Evolutionary conservation across 53 echinoderm and acorn worm species (phyloP).

Genomic region (Paelopatides confundens): DNA sequence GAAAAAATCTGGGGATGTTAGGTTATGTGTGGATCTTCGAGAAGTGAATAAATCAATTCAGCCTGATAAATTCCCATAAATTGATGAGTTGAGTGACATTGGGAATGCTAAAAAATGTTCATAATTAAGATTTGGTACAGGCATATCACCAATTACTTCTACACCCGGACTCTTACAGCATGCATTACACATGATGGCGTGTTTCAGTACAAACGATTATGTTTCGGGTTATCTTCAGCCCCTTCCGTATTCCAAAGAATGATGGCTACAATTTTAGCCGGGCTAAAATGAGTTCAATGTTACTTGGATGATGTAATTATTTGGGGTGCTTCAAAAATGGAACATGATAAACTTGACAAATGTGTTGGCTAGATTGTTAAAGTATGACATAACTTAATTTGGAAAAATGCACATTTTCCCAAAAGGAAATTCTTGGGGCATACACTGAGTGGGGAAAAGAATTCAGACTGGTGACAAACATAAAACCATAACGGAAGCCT

Average conservation of each 20-base stretch:
- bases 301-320: background rate
- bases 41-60: too few relatives aligned
- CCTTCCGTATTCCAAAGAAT: background rate
- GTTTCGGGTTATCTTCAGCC: conserved; percentile 10
- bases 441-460: background rate
- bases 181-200: background rate
- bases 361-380: background rate
- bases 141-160: conserved; percentile 14
- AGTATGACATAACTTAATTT: background rate
- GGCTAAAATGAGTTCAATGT: background rate
- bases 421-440: background rate
- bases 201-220: background rate
- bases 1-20: too few relatives aligned
- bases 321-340: too few relatives aligned
- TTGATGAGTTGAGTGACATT: background rate
- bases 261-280: background rate
- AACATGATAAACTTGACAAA: too few relatives aligned
- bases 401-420: background rate
- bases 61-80: conserved; percentile 7
- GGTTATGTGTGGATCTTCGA: too few relatives aligned
- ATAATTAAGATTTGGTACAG: background rate
- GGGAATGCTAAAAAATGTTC: background rate
- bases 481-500: too few relatives aligned
- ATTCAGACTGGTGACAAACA: too few relatives aligned
- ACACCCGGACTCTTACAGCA: background rate